phyloP scores from a whole-genome alignment of 2,797 vertebrate species.

The Gastrophryne carolinensis region DNA sequence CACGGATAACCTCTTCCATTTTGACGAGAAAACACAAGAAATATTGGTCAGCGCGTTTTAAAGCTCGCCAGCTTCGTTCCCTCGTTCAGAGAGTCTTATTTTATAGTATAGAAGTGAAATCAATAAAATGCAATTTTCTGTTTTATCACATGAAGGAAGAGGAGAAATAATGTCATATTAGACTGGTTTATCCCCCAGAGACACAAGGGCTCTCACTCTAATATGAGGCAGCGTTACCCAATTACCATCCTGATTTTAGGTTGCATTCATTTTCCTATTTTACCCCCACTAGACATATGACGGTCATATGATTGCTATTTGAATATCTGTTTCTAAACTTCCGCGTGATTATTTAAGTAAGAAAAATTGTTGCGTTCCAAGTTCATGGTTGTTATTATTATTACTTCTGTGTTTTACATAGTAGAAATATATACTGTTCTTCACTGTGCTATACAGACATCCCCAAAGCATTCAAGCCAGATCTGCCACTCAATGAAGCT shows the following conservation, averaged over 20 bases:
- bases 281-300: background rate
- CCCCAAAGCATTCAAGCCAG: no score
- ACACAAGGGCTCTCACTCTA: conserved; percentile 28
- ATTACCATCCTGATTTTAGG: no score
- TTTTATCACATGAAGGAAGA: conserved; percentile 48
- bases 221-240: conserved; percentile 19
- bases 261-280: background rate
- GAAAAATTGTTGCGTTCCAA: no score
- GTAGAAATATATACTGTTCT: no score
- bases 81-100: conserved; percentile 45
- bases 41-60: conserved; percentile 46
- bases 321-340: no score
- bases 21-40: conserved; percentile 42
- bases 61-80: conserved; percentile 27
- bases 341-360: no score
- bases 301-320: background rate
- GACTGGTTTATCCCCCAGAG: conserved; percentile 36
- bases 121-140: conserved; percentile 54
- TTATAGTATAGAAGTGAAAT: conserved; percentile 49
- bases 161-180: conserved; percentile 51
- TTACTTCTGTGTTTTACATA: no score
- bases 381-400: no score
- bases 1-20: conserved; percentile 48
- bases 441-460: no score
- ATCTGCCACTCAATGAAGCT: no score